Base-by-base conservation (phyloP, 2,113 vertebrate genomes). In the Cephalopterus ornatus region DNA sequence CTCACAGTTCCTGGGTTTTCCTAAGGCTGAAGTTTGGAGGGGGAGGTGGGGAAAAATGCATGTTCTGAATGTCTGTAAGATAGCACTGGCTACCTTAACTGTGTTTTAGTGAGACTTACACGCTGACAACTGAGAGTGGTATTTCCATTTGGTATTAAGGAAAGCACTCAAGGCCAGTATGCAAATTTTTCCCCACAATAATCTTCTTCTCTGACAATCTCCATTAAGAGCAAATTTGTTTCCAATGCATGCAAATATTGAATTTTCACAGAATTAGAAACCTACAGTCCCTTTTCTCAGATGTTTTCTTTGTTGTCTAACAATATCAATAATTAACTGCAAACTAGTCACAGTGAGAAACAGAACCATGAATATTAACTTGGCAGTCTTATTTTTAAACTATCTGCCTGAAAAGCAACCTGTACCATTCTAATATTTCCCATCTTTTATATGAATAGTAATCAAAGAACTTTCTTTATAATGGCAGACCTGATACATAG, bases 21-120 rank as follows among this genome's bases (percentile, higher is more conserved):
- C 23, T 66, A 35, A 66, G 68, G 12, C 33, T 87, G 44, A 67
- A 20, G 42, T 92, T 86, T 68, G n/a, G 28, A 72, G 33, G 16
- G 7, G 2, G 9, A 30, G 23, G 23, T 18, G 5, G 2, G 11
- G 0, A 11, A 32, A 44, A 55, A 44, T 2, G 5, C 3, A 2
- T 47, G 16, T 91, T 91, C 52, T 84, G 30, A 18, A 19, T 67
- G 13, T 46, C 35, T 52, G 35, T 85, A 58, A 65, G 42, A 47
- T 22, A 72, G 17, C 13, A 28, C 84, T 72, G 59, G 8, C 33
- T 84, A 8, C 21, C 22, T 85, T 89, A 65, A 33, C 4, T 56
- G 35, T 71, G 33, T 59, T 85, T 67, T 59, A 42, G 56, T 63
- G 47, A 53, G 65, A n/a, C 5, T 83, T 84, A 32, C 1, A 2